phyloP scores from a whole-genome alignment of 2,113 vertebrate genomes.

The rat (Rattus norvegicus) region DNA sequence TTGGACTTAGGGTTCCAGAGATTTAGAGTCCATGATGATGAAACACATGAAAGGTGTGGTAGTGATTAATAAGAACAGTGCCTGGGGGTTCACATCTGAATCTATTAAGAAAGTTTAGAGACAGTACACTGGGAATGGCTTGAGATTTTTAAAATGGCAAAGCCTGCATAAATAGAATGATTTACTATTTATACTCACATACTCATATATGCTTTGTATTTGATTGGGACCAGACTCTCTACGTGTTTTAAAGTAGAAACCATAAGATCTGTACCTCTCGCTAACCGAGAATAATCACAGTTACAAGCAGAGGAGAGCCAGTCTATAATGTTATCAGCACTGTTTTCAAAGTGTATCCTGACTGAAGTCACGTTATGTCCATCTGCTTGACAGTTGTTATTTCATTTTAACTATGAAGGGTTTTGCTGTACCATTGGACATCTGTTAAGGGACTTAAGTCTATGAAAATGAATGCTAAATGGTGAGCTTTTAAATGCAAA shows the following conservation, averaged over 20 bases:
- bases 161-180: not conserved
- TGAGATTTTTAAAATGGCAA: not conserved
- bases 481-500: conserved; percentile 43
- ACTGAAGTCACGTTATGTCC: not conserved
- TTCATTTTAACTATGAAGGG: conserved; percentile 58
- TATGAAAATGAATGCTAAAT: conserved; percentile 47
- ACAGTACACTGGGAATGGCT: not conserved
- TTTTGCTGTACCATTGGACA: conserved; percentile 34
- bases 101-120: not conserved
- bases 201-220: not conserved
- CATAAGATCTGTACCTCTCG: not conserved
- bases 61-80: too few species aligned
- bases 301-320: not conserved
- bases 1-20: not conserved
- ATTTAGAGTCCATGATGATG: not conserved
- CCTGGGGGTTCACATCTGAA: not conserved
- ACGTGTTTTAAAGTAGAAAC: not conserved
- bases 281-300: not conserved
- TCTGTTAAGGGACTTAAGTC: conserved; percentile 13
- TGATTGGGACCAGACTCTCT: not conserved
- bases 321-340: not conserved
- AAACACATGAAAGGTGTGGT: not conserved
- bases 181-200: not conserved
- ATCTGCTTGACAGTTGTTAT: not conserved
- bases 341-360: conserved; percentile 24